These are phyloP conservation scores for Lymantria dispar DNA, from an alignment of 2,888 invertebrate species.

Conservation along the genomic window DNA sequence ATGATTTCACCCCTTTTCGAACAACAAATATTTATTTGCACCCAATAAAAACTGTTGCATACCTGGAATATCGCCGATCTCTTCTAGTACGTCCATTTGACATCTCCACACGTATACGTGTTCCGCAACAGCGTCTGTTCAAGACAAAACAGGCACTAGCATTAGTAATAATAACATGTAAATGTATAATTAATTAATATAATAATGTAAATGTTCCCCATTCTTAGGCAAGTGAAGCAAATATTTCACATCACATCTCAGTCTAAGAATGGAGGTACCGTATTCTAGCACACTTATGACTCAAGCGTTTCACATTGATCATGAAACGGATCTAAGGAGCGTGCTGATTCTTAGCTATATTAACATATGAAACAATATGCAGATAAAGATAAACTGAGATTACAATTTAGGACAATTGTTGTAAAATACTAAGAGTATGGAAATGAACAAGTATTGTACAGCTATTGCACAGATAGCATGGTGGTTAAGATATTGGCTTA, in stretches of 20 bases:
- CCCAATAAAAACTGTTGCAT: conserved; percentile 10
- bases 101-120: conserved; percentile 95
- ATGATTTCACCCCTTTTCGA: neutral
- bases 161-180: neutral
- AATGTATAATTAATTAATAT: neutral
- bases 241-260: conserved; percentile 49
- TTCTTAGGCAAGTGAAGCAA: conserved; percentile 56
- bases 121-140: conserved; percentile 91
- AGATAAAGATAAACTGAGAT: no score
- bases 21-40: neutral
- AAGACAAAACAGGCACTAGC: neutral
- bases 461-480: no score
- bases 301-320: conserved; percentile 76
- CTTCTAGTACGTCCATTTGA: conserved; percentile 92
- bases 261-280: conserved; percentile 70
- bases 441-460: no score
- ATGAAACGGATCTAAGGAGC: conserved; percentile 81
- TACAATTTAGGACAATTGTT: no score
- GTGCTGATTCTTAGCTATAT: conserved; percentile 42
- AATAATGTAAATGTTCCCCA: conserved; percentile 62
- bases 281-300: conserved; percentile 80
- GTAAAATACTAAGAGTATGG: no score
- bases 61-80: conserved; percentile 81
- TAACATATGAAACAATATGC: no score
- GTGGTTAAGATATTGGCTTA: no score